Percentiles rank a stretch among this genome's conserved stretches.
phyloP scores from a whole-genome alignment of 2,888 invertebrate genomes.

The Lasioglossum zephyrum region DNA sequence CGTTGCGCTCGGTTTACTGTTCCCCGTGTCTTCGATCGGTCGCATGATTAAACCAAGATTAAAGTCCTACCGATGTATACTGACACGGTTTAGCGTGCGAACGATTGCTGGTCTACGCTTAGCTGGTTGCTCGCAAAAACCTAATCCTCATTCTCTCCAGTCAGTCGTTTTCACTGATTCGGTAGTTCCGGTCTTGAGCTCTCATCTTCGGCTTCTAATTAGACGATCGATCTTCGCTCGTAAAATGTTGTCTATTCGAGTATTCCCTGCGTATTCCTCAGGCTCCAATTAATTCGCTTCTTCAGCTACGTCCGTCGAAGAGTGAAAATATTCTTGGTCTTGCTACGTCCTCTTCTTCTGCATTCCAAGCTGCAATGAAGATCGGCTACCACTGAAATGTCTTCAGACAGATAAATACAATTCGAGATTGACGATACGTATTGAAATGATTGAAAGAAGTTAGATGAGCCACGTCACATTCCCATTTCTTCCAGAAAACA shows the following conservation, averaged over 20 bases:
- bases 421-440: too few relatives aligned
- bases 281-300: background rate
- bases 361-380: too few relatives aligned
- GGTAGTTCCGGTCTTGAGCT: background rate
- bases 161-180: background rate
- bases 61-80: background rate
- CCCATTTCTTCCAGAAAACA: too few relatives aligned
- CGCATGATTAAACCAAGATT: constrained; percentile 17
- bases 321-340: too few relatives aligned
- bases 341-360: too few relatives aligned
- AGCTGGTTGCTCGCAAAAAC: too few relatives aligned
- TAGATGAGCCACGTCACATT: too few relatives aligned
- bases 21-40: constrained; percentile 5
- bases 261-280: background rate
- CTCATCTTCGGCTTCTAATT: background rate
- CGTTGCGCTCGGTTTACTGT: constrained; percentile 20
- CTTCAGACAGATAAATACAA: too few relatives aligned
- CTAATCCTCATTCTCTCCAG: background rate
- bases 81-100: constrained; percentile 5
- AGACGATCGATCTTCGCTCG: background rate
- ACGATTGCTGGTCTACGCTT: background rate
- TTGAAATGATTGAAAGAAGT: too few relatives aligned
- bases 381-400: too few relatives aligned
- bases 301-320: background rate
- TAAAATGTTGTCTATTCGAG: background rate